phyloP scores from a whole-genome alignment of 2,113 vertebrate genomes.

The Delphinus delphis region DNA sequence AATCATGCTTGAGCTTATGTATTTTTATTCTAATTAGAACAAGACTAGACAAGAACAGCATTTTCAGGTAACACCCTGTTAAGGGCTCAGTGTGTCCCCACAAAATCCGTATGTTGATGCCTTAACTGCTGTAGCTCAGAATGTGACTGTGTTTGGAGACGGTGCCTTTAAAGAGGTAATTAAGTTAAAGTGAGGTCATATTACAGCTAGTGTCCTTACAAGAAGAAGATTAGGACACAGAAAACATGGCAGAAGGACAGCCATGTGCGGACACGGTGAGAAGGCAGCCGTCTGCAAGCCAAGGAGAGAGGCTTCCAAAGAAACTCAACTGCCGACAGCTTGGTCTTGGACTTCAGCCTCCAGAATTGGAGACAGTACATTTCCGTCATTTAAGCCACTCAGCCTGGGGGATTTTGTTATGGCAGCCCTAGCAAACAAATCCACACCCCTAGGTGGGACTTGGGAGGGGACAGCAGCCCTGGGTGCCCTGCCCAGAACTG shows the following conservation, averaged over 20 bases:
- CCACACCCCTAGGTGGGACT: neutral
- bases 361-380: neutral
- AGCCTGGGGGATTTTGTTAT: neutral
- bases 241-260: neutral
- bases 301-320: neutral
- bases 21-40: constrained; percentile 16
- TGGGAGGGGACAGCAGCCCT: neutral
- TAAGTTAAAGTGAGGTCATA: neutral
- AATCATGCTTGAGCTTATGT: neutral
- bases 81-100: neutral
- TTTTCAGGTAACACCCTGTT: neutral
- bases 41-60: neutral
- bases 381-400: neutral
- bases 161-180: neutral
- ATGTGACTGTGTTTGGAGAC: neutral
- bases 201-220: neutral
- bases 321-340: neutral
- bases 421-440: neutral
- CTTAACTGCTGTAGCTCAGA: neutral
- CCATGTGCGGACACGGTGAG: neutral
- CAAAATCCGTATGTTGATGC: neutral
- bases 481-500: neutral
- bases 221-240: neutral
- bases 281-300: neutral
- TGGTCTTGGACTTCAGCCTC: neutral